Percentiles rank a stretch among this genome's conserved stretches.
Conservation (phyloP, 2,888 invertebrate species). For the Nephrotoma guestfalica region DNA sequence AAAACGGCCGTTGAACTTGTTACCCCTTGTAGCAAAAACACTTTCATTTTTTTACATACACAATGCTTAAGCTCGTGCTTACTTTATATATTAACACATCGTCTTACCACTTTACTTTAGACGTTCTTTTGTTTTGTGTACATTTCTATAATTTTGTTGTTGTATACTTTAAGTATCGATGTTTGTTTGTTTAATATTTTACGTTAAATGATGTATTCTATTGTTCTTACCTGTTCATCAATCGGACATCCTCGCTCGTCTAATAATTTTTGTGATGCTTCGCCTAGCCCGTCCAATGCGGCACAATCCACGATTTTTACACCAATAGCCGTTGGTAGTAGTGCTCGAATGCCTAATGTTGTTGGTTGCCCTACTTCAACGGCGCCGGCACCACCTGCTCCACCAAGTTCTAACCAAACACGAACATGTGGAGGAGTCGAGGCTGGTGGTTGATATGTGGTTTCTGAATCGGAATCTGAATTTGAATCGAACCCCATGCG, state of each 20-base stretch:
- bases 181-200: neutral
- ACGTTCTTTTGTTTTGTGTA: neutral
- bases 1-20: neutral
- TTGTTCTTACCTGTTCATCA: constrained; percentile 38
- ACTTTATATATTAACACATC: neutral
- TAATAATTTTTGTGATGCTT: constrained; percentile 55
- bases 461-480: neutral
- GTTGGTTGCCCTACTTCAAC: constrained; percentile 61
- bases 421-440: constrained; percentile 39
- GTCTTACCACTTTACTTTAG: neutral
- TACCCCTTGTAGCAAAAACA: neutral
- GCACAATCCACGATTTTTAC: constrained; percentile 61
- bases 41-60: neutral
- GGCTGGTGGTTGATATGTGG: constrained; percentile 20
- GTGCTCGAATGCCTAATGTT: constrained; percentile 36
- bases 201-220: neutral
- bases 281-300: constrained; percentile 64
- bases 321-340: constrained; percentile 49
- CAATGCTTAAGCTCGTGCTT: neutral
- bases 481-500: constrained; percentile 40
- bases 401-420: constrained; percentile 57
- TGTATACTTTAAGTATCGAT: neutral
- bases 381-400: constrained; percentile 33
- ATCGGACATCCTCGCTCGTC: constrained; percentile 62
- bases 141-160: no score